Conservation (phyloP, 2,888 invertebrate species). For the Callimorpha dominula region DNA sequence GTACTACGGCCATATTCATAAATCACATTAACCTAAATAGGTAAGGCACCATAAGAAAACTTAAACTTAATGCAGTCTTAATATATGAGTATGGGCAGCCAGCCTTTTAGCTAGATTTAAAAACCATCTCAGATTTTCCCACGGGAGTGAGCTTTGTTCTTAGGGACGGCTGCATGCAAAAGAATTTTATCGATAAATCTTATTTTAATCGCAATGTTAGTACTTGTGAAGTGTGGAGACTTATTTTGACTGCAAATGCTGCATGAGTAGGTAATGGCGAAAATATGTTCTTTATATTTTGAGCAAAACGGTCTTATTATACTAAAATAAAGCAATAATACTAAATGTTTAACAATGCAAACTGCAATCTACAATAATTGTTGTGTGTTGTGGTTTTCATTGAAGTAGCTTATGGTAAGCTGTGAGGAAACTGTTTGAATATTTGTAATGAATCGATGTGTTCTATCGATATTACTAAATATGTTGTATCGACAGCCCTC, state of each 20-base stretch:
- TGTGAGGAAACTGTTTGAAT: conserved; percentile 25
- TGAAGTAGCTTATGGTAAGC: not conserved
- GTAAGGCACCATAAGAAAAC: conserved; percentile 57
- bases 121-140: conserved; percentile 78
- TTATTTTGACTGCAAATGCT: conserved; percentile 35
- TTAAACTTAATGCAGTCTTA: conserved; percentile 63
- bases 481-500: conserved; percentile 60
- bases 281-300: conserved; percentile 3
- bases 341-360: not conserved
- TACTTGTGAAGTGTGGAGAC: conserved; percentile 22
- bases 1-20: conserved; percentile 25
- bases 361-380: not conserved
- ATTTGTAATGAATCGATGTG: conserved; percentile 19
- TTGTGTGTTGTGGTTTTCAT: not conserved
- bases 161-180: conserved; percentile 62
- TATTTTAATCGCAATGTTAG: conserved; percentile 22
- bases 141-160: conserved; percentile 72
- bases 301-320: not conserved
- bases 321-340: not conserved
- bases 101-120: conserved; percentile 71
- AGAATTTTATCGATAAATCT: conserved; percentile 65
- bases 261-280: not conserved
- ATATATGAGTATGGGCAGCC: conserved; percentile 65
- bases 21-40: conserved; percentile 50
- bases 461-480: conserved; percentile 58